Conservation (phyloP, 2,797 vertebrate species). For the Lutjanus argentimaculatus region DNA sequence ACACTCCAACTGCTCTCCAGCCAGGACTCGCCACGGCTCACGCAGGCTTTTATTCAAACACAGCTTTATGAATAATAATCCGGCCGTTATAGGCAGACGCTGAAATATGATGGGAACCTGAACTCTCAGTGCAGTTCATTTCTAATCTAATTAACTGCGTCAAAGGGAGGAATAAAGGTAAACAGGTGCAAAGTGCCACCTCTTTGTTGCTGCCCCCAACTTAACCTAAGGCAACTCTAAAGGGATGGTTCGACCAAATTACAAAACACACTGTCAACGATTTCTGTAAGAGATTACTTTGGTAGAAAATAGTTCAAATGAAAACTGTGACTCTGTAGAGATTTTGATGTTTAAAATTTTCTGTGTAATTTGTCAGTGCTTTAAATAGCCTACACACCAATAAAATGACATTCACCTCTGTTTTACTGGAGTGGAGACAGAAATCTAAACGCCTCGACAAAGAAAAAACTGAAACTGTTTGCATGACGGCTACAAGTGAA, state of each 20-base stretch:
- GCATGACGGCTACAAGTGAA: background rate
- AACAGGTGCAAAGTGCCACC: background rate
- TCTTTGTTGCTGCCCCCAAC: background rate
- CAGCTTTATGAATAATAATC: conserved; percentile 37
- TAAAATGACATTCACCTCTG: background rate
- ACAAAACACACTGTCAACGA: background rate
- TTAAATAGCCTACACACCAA: background rate
- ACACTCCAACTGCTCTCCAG: conserved; percentile 41
- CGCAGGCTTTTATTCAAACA: conserved; percentile 35
- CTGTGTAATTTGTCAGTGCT: background rate
- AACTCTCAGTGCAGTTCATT: conserved; percentile 3
- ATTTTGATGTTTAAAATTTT: background rate
- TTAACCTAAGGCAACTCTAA: background rate
- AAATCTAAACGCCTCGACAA: background rate
- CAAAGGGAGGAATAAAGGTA: background rate
- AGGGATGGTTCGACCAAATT: background rate
- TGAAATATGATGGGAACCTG: conserved; percentile 22
- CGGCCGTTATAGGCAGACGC: background rate
- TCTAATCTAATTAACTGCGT: conserved; percentile 4
- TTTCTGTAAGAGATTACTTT: background rate
- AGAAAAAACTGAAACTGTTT: background rate
- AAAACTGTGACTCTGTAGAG: background rate
- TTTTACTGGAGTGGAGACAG: background rate
- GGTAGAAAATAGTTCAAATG: background rate
- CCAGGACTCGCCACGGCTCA: conserved; percentile 19